Base-by-base conservation (phyloP, 2,113 vertebrate genomes). In the Origma solitaria region DNA sequence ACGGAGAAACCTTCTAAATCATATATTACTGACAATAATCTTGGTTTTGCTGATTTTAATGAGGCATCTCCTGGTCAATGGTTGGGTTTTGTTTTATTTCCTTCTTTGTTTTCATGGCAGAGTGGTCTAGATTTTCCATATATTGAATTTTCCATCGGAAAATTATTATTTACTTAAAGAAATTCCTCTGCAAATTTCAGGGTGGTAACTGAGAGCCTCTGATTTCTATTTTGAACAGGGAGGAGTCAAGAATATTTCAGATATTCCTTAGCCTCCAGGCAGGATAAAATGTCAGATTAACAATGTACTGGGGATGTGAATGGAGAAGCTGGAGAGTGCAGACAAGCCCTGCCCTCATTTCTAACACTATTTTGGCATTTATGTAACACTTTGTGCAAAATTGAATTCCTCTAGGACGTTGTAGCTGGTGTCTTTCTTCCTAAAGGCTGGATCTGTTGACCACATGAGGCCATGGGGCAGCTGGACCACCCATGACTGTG, bases 211-310 rank as follows among this genome's bases (percentile, higher is more conserved):
- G 44, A 71, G 56, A 92, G 30, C 38, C 35, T 86, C 69, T 91
- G 64, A 71, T 83, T 94, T 92, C 81, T 86, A 30, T 96, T 92
- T 78, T 78, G 76, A 92, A 72, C 44, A 88, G 68, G 44, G 72
- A 90, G 76, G 71, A 81, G 80, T 58, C 56, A 88, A 81, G 80
- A 94, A 78, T 92, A 86, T 92, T 95, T 75, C 87, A 95, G 77
- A 79, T 92, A 90, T 81, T 86, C 35, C 50, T 86, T 27, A 90
- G 70, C 82, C 82, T 86, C 79, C 47, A 73, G 92, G 71, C 90
- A 90, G 87, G 75, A 47, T 93, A 35, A 88, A 80, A 27, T 1
- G 0, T 42, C 38, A 73, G 78, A 93, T 88, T 80, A 82, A 86
- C 51, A 50, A 40, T 80, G 62, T 73, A 70, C 45, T 95, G 38